These are phyloP conservation scores for Polyommatus iphigenia DNA, from an alignment of 2,888 invertebrate species.

Conservation along the genomic window DNA sequence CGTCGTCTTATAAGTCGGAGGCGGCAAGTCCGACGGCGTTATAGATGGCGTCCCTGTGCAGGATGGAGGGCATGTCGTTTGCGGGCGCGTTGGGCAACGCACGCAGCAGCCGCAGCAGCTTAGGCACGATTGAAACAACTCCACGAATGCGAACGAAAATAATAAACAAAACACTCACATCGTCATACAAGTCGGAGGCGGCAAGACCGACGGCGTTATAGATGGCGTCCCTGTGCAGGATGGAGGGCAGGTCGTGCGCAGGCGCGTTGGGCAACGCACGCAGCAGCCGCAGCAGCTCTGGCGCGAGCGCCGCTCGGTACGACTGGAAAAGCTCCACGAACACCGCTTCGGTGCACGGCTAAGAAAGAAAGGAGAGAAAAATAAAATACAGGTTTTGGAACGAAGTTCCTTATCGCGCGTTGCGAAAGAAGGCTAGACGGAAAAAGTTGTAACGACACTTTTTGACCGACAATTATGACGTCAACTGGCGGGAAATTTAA, in stretches of 20 bases:
- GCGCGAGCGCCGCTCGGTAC: constrained; percentile 85
- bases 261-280: constrained; percentile 84
- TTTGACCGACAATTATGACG: no score
- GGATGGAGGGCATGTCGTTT: constrained; percentile 87
- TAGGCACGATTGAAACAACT: constrained; percentile 89
- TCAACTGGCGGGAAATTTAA: no score
- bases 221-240: constrained; percentile 94
- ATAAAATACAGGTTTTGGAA: no score
- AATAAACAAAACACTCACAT: constrained; percentile 72
- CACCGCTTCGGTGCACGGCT: constrained; percentile 93
- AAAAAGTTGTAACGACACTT: no score
- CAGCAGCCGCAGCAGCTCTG: constrained; percentile 87
- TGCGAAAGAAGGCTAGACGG: no score
- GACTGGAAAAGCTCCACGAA: constrained; percentile 92
- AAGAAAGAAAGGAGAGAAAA: no score
- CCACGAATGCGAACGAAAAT: constrained; percentile 77
- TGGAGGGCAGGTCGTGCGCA: constrained; percentile 87
- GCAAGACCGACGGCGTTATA: constrained; percentile 95
- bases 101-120: constrained; percentile 86
- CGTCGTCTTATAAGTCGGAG: constrained; percentile 94
- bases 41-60: constrained; percentile 95
- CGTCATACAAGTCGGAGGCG: constrained; percentile 94
- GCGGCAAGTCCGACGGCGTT: constrained; percentile 94
- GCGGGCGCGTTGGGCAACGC: constrained; percentile 85
- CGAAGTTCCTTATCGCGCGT: no score